Percentiles rank a stretch among this genome's conserved stretches.
These are phyloP conservation scores for Porites rus DNA, from an alignment of 92 coral and sea anemone species.

Conservation along the genomic window DNA sequence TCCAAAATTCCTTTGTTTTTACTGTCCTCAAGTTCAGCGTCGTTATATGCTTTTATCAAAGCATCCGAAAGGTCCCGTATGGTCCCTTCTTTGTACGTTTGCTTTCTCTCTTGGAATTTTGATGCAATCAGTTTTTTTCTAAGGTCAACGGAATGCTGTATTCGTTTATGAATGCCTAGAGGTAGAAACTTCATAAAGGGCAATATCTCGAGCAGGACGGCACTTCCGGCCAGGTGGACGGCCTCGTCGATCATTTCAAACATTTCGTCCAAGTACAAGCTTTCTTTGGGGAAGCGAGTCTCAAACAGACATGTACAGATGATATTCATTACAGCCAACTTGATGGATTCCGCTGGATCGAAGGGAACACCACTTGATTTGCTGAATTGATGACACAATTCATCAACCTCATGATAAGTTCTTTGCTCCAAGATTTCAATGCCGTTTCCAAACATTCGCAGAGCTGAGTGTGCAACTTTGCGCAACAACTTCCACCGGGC, in stretches of 20 bases:
- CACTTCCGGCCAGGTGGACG: conserved; percentile 55
- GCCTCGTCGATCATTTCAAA: conserved; percentile 56
- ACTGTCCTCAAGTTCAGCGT: conserved; percentile 49
- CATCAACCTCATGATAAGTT: conserved; percentile 47
- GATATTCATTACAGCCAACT: conserved; percentile 63
- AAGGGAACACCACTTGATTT: conserved; percentile 61
- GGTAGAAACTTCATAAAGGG: conserved; percentile 75
- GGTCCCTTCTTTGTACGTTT: conserved; percentile 36
- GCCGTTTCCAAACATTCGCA: conserved; percentile 57
- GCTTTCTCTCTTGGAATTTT: conserved; percentile 51
- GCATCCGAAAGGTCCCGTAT: conserved; percentile 79
- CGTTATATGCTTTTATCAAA: conserved; percentile 55
- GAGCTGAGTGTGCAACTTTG: conserved; percentile 64
- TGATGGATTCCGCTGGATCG: conserved; percentile 61
- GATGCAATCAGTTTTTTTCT: conserved; percentile 54
- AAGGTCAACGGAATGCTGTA: conserved; percentile 41
- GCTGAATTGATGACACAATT: conserved; percentile 42
- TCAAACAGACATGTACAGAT: conserved; percentile 74
- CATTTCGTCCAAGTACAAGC: conserved; percentile 64
- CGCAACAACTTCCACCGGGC: conserved; percentile 58
- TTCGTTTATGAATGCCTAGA: conserved; percentile 55
- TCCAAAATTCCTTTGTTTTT: conserved; percentile 32
- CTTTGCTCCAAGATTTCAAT: conserved; percentile 55
- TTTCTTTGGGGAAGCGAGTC: conserved; percentile 52
- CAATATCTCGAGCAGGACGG: conserved; percentile 61